phyloP scores from a whole-genome alignment of 2,113 vertebrate species.

The Hypocryptadius cinnamomeus region DNA sequence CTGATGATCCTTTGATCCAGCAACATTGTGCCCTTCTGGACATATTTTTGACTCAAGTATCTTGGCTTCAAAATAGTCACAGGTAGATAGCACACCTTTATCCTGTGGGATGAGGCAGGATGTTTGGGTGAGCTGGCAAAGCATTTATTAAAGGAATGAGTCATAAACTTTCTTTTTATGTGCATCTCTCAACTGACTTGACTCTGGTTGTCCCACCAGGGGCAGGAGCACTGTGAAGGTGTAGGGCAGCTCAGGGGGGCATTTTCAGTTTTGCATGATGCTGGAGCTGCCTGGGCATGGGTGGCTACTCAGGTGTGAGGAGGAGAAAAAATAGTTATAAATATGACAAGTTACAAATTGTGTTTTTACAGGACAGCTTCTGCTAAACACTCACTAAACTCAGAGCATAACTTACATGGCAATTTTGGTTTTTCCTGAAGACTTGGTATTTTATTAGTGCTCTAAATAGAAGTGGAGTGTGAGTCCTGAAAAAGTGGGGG shows the following conservation, averaged over 20 bases:
- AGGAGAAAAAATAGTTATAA: background rate
- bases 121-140: background rate
- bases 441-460: background rate
- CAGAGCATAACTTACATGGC: accelerated
- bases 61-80: background rate
- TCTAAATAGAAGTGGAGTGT: background rate
- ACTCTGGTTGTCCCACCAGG: background rate
- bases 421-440: background rate
- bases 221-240: background rate
- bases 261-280: background rate
- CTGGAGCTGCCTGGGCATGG: background rate
- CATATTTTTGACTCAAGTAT: background rate
- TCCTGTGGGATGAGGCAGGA: background rate
- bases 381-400: background rate
- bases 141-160: background rate
- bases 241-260: background rate
- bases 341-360: background rate
- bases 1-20: background rate
- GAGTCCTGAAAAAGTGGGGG: background rate
- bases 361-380: background rate
- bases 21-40: background rate
- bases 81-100: background rate
- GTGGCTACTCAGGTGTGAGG: background rate
- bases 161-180: background rate
- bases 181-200: background rate